A percentile compares a stretch with the other conserved stretches of the same genome.
phyloP scores from a whole-genome alignment of 2,797 vertebrate species.

The Mormyrus proboscirostris region DNA sequence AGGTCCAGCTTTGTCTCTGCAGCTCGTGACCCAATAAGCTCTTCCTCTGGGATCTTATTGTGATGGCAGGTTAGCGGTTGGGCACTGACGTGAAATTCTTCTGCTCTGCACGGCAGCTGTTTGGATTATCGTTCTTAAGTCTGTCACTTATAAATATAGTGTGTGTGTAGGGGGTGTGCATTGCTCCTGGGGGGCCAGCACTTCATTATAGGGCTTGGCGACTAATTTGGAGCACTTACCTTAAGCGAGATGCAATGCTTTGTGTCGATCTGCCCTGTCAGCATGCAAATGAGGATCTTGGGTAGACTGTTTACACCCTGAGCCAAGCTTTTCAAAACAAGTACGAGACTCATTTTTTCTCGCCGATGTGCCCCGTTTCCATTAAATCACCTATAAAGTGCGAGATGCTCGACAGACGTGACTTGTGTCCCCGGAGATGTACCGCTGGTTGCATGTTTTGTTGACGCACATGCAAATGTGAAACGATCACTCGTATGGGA shows the following conservation, averaged over 20 bases:
- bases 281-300: background rate
- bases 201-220: background rate
- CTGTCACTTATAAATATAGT: slow-evolving; percentile 33
- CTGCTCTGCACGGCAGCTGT: slow-evolving; percentile 55
- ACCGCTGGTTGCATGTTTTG: background rate
- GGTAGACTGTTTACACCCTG: background rate
- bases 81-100: slow-evolving; percentile 54
- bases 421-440: background rate
- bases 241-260: slow-evolving; percentile 12
- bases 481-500: background rate
- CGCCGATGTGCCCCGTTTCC: background rate
- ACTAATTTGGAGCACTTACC: background rate
- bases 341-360: background rate
- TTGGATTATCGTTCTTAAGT: slow-evolving; percentile 38
- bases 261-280: slow-evolving; percentile 43
- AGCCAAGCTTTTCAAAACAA: background rate
- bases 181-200: background rate
- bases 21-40: slow-evolving; percentile 48
- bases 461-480: background rate
- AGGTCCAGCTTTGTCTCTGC: slow-evolving; percentile 48
- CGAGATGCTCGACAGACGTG: background rate
- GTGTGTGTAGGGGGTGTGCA: background rate
- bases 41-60: slow-evolving; percentile 55
- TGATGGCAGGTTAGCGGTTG: slow-evolving; percentile 58
- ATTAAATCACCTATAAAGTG: background rate